Evolutionary conservation across 1,140 invertebrate genomes (phyloP).

Genomic region (Papilio dardanus): DNA sequence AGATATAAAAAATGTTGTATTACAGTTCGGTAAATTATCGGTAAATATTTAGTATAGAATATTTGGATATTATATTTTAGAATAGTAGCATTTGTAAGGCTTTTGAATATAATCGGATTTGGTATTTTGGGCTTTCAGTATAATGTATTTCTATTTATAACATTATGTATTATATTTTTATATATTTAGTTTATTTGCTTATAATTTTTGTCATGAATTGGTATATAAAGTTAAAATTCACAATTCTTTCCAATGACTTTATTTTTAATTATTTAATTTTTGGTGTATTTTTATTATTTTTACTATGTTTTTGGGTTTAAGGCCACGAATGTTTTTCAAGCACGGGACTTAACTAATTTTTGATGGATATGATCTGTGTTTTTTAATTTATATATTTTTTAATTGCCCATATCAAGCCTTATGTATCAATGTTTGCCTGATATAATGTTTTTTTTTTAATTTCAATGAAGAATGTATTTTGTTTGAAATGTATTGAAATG

Average conservation of each 20-base stretch:
- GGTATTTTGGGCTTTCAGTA: conserved; percentile 37
- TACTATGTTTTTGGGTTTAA: neutral
- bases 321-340: conserved; percentile 24
- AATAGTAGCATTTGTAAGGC: conserved; percentile 24
- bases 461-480: conserved; percentile 46
- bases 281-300: neutral
- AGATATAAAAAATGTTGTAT: neutral
- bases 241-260: neutral
- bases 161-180: neutral
- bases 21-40: neutral
- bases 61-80: neutral
- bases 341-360: conserved; percentile 22
- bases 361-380: neutral
- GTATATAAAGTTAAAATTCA: neutral
- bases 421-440: conserved; percentile 43
- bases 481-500: conserved; percentile 45
- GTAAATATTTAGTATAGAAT: neutral
- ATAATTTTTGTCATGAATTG: neutral
- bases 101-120: conserved; percentile 33
- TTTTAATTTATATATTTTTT: conserved; percentile 38
- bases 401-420: conserved; percentile 40
- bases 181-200: neutral
- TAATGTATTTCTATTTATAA: conserved; percentile 4
- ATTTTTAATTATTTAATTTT: neutral
- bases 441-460: conserved; percentile 25